Evolutionary conservation across 2,113 vertebrate species (phyloP).

Genomic region (Beaufortia kweichowensis): DNA sequence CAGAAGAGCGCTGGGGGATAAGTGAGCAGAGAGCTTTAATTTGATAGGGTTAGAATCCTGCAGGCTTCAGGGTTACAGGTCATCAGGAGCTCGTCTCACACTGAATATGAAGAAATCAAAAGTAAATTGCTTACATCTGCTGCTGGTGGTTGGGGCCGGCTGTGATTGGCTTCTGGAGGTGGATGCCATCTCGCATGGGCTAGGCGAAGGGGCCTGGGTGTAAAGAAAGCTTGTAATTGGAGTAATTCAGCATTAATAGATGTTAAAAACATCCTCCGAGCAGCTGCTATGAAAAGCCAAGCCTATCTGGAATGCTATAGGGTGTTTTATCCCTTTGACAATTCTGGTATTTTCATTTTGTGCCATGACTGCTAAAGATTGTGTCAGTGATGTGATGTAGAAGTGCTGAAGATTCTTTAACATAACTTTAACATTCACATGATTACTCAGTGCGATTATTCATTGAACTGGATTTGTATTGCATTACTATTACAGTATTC

Average conservation of each 20-base stretch:
- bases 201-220: slow-evolving; percentile 83
- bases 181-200: slow-evolving; percentile 89
- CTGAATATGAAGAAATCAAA: slow-evolving; percentile 99
- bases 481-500: too few relatives aligned
- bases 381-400: background rate
- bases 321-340: slow-evolving; percentile 47
- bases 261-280: slow-evolving; percentile 79
- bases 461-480: too few relatives aligned
- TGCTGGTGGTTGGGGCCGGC: slow-evolving; percentile 87
- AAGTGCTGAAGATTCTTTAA: background rate
- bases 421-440: background rate
- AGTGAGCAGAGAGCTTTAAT: slow-evolving; percentile 99
- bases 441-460: too few relatives aligned
- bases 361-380: slow-evolving; percentile 11
- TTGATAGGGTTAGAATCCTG: slow-evolving; percentile 99
- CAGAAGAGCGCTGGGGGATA: slow-evolving; percentile 96
- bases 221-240: slow-evolving; percentile 96
- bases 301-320: slow-evolving; percentile 70
- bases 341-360: slow-evolving; percentile 19
- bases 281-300: slow-evolving; percentile 78
- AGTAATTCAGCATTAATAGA: slow-evolving; percentile 99
- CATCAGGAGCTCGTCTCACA: slow-evolving; percentile 91
- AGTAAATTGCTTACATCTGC: slow-evolving; percentile 99
- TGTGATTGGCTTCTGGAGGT: slow-evolving; percentile 94
- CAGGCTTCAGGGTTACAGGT: slow-evolving; percentile 95